Evolutionary conservation across 2,888 invertebrate genomes (phyloP).

Genomic region (Pseudococcus viburni): DNA sequence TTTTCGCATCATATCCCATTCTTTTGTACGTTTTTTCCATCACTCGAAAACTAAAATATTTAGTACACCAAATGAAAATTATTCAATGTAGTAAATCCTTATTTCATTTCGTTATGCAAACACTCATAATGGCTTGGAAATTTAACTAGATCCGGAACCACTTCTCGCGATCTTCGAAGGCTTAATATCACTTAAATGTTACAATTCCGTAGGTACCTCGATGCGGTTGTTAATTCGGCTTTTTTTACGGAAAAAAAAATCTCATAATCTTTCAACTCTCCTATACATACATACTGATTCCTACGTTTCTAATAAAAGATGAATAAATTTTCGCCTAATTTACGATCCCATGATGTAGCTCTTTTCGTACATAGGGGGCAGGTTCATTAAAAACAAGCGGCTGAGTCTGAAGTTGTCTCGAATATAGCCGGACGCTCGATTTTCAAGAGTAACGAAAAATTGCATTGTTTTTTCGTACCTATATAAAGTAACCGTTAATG

Average conservation of each 20-base stretch:
- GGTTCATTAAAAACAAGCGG: constrained; percentile 30
- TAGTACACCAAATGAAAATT: too few species aligned
- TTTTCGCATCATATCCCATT: too few species aligned
- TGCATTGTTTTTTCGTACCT: constrained; percentile 35
- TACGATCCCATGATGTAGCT: neutral
- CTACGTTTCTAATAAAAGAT: neutral
- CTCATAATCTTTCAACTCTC: neutral
- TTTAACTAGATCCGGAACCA: too few species aligned
- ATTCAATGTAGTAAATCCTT: too few species aligned
- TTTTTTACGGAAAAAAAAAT: neutral
- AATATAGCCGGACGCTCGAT: neutral
- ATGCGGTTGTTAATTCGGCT: too few species aligned
- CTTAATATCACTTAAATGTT: too few species aligned
- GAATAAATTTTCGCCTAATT: constrained; percentile 46
- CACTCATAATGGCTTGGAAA: too few species aligned
- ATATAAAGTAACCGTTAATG: neutral
- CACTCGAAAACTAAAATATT: too few species aligned
- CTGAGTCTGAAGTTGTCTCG: constrained; percentile 17
- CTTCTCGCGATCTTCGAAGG: too few species aligned
- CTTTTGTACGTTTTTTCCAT: too few species aligned
- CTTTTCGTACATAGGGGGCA: neutral
- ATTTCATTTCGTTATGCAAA: too few species aligned
- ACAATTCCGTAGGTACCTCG: too few species aligned
- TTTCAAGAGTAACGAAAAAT: constrained; percentile 48
- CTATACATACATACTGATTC: neutral